Percentiles rank a stretch among this genome's conserved stretches.
Conservation (phyloP, 2,797 vertebrate species). For the Eulemur mongoz region DNA sequence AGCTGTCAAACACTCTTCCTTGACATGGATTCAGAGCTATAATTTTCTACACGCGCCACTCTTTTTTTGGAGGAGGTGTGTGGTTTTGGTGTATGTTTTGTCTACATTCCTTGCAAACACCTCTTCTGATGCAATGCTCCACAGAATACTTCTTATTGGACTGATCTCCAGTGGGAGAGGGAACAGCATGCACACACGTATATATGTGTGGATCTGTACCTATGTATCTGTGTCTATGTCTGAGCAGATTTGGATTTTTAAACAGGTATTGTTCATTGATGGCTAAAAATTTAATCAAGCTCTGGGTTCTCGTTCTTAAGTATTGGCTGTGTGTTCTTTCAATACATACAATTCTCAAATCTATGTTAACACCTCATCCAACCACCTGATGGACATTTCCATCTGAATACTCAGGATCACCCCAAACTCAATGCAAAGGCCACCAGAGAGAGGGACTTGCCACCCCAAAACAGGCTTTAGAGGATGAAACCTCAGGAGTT, state of each 20-base stretch:
- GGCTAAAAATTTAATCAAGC: neutral
- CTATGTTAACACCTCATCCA: neutral
- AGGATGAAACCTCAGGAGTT: neutral
- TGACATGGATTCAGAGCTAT: constrained; percentile 25
- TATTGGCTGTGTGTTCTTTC: neutral
- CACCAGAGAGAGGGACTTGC: neutral
- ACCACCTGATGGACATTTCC: neutral
- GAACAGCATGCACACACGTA: neutral
- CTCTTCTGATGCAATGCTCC: neutral
- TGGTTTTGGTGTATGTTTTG: constrained; percentile 45
- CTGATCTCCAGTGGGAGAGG: neutral
- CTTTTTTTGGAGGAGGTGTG: constrained; percentile 22
- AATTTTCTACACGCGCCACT: constrained; percentile 31
- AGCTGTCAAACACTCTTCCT: constrained; percentile 52
- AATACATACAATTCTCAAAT: neutral
- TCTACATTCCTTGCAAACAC: constrained; percentile 9
- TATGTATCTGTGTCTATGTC: neutral
- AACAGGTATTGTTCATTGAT: neutral
- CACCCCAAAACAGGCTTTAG: neutral
- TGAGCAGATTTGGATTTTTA: neutral
- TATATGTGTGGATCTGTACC: neutral
- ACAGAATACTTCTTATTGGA: neutral
- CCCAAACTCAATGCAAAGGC: neutral
- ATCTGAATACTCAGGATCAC: neutral
- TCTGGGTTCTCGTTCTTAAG: neutral